These are phyloP conservation scores for Yponomeuta evonymella DNA, from an alignment of 2,888 invertebrate genomes.

Conservation along the genomic window DNA sequence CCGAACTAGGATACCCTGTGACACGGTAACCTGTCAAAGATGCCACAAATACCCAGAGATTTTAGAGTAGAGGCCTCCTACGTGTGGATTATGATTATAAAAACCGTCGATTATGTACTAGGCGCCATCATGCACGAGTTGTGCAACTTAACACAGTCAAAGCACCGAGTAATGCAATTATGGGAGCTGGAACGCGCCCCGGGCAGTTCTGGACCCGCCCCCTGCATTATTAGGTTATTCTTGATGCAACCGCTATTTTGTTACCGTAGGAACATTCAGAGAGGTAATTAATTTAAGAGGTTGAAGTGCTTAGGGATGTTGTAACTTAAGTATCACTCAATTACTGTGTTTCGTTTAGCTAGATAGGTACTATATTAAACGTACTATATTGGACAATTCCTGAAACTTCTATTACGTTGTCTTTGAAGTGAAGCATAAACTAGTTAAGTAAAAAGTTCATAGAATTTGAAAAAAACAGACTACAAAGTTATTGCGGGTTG, in stretches of 20 bases:
- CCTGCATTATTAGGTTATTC: not conserved
- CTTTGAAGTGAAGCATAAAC: too few relatives aligned
- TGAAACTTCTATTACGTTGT: too few relatives aligned
- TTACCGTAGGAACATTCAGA: not conserved
- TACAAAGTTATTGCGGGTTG: too few relatives aligned
- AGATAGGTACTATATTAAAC: too few relatives aligned
- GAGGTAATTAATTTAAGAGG: not conserved
- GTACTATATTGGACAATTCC: too few relatives aligned
- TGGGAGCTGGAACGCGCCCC: not conserved
- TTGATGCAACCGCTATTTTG: not conserved
- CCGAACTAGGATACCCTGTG: too few relatives aligned
- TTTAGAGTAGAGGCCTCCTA: not conserved
- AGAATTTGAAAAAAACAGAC: too few relatives aligned
- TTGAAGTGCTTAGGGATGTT: not conserved
- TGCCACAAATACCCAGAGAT: not conserved
- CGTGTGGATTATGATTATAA: not conserved
- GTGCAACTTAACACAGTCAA: slow-evolving; percentile 5
- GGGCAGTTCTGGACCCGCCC: not conserved
- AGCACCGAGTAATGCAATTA: slow-evolving; percentile 5
- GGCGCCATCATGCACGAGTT: slow-evolving; percentile 6
- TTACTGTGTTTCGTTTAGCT: too few relatives aligned
- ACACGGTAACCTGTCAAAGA: not conserved
- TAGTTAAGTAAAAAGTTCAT: too few relatives aligned
- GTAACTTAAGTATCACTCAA: too few relatives aligned
- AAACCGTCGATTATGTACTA: not conserved